phyloP scores from a whole-genome alignment of 2,797 vertebrate species.

The Anisognathus igniventris region DNA sequence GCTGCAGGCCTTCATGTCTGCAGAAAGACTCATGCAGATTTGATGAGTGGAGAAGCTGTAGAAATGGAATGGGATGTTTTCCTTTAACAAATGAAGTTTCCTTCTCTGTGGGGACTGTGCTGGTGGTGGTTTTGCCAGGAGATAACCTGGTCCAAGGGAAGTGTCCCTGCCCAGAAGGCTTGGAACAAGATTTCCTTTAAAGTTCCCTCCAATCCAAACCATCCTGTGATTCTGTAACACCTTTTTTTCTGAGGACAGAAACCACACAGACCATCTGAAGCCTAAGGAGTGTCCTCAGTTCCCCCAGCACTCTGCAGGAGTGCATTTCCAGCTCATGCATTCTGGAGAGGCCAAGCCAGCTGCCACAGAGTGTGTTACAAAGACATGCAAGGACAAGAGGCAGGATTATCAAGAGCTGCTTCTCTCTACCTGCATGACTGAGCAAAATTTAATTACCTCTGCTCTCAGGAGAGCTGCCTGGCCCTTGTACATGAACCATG shows the following conservation, averaged over 20 bases:
- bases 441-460: background rate
- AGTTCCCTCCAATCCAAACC: background rate
- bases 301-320: rapidly evolving
- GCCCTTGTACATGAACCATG: background rate
- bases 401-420: background rate
- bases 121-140: background rate
- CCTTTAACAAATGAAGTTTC: background rate
- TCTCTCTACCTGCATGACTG: background rate
- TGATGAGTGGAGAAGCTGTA: background rate
- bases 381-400: background rate
- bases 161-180: background rate
- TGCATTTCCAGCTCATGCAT: background rate
- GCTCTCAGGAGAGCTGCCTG: background rate
- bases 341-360: background rate
- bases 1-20: background rate
- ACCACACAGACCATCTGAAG: background rate
- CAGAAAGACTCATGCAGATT: background rate
- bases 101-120: background rate
- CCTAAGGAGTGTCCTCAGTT: background rate
- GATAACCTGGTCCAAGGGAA: background rate
- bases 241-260: background rate
- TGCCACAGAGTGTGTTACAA: rapidly evolving
- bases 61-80: background rate
- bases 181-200: background rate
- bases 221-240: background rate